phyloP scores from a whole-genome alignment of 1,140 invertebrate species.

The Pachypsylla venusta region DNA sequence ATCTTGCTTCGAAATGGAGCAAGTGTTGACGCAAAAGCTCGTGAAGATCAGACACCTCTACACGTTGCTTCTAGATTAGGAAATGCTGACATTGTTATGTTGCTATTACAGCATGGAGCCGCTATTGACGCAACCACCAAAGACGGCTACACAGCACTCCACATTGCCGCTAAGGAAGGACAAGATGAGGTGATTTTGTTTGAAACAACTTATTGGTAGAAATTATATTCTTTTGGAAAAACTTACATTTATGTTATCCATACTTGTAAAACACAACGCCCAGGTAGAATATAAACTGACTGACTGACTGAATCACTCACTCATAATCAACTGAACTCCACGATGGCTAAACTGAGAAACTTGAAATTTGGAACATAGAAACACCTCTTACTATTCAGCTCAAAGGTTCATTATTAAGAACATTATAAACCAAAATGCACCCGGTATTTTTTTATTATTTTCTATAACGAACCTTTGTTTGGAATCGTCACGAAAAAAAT shows the following conservation, averaged over 20 bases:
- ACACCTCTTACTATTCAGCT: too few relatives aligned
- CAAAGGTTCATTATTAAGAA: too few relatives aligned
- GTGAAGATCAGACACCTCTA: slow-evolving; percentile 71
- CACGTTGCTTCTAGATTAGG: slow-evolving; percentile 85
- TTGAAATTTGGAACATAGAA: too few relatives aligned
- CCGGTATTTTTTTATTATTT: too few relatives aligned
- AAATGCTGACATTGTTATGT: slow-evolving; percentile 82
- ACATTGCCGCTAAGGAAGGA: slow-evolving; percentile 96
- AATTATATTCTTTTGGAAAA: slow-evolving; percentile 12
- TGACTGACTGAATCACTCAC: too few relatives aligned
- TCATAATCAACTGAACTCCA: too few relatives aligned
- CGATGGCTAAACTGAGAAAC: too few relatives aligned
- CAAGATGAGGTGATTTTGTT: slow-evolving; percentile 63
- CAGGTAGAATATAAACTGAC: neutral
- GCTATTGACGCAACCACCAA: slow-evolving; percentile 73
- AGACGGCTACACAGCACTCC: slow-evolving; percentile 90
- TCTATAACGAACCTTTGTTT: too few relatives aligned
- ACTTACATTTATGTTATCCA: slow-evolving; percentile 7
- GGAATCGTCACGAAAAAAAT: too few relatives aligned
- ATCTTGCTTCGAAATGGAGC: slow-evolving; percentile 91
- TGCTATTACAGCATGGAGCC: slow-evolving; percentile 81
- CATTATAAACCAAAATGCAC: too few relatives aligned
- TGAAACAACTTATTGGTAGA: slow-evolving; percentile 5
- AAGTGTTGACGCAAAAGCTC: slow-evolving; percentile 84
- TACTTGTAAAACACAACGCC: too few relatives aligned